Percentiles rank a stretch among this genome's conserved stretches.
phyloP scores from a whole-genome alignment of 2,797 vertebrate species.

The Anabacerthia variegaticeps region DNA sequence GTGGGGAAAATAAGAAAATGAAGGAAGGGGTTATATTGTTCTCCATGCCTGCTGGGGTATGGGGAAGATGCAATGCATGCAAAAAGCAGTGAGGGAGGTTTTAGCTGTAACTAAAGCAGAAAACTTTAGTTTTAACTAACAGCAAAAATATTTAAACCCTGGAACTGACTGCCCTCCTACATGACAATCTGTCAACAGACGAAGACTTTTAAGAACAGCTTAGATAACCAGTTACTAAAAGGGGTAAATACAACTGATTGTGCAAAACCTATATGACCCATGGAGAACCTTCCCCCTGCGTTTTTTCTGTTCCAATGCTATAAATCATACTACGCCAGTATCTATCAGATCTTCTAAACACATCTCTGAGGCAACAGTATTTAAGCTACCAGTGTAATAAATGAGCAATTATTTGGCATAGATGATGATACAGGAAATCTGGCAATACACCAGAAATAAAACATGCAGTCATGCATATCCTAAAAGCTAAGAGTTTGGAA shows the following conservation, averaged over 20 bases:
- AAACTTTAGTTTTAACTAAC: not conserved
- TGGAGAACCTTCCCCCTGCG: not conserved
- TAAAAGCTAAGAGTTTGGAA: not conserved
- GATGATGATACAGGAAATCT: not conserved
- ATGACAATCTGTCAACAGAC: not conserved
- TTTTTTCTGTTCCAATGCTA: not conserved
- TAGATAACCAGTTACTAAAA: not conserved
- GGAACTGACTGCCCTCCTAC: not conserved
- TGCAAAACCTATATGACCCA: rapidly evolving
- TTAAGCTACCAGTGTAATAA: constrained; percentile 29
- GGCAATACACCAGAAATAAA: constrained; percentile 23
- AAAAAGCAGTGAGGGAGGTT: not conserved
- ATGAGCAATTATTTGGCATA: constrained; percentile 50
- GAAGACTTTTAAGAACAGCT: not conserved
- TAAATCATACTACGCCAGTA: not conserved
- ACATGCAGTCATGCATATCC: not conserved
- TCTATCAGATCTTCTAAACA: not conserved
- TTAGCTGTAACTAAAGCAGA: not conserved
- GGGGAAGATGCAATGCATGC: not conserved
- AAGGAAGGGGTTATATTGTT: not conserved
- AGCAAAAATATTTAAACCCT: not conserved
- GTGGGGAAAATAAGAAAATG: not conserved
- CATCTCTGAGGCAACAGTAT: not conserved
- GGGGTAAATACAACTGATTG: not conserved
- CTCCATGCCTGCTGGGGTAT: not conserved